Conservation (phyloP, 2,888 invertebrate genomes). For the Hyppa rectilinea region DNA sequence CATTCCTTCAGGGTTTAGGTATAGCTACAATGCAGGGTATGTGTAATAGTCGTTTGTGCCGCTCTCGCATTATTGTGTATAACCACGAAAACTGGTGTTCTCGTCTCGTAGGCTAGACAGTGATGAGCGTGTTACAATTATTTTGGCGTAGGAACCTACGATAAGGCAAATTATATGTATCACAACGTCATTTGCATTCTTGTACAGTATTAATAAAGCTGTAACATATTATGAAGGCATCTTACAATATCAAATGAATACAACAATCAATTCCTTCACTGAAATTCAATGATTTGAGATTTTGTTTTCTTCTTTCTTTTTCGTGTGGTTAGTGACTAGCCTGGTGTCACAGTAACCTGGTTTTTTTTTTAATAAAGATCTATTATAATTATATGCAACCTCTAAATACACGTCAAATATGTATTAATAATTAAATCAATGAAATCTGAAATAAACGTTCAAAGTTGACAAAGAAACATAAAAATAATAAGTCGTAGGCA, state of each 20-base stretch:
- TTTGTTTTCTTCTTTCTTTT: too few species aligned
- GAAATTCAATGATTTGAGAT: too few species aligned
- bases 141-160: neutral
- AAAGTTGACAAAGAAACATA: constrained; percentile 18
- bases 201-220: too few species aligned
- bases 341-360: too few species aligned
- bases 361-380: too few species aligned
- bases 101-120: neutral
- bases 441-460: neutral
- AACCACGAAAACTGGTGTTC: constrained; percentile 8
- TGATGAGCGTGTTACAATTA: neutral
- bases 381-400: neutral
- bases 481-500: neutral
- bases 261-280: too few species aligned
- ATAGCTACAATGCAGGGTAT: constrained; percentile 18
- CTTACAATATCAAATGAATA: too few species aligned
- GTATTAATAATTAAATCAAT: neutral
- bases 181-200: neutral
- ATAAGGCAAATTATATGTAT: neutral
- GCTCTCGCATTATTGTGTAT: constrained; percentile 20
- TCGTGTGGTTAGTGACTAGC: too few species aligned
- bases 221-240: too few species aligned
- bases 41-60: constrained; percentile 23
- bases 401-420: neutral
- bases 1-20: constrained; percentile 33